phyloP scores from a whole-genome alignment of 2,888 invertebrate species.

The Drosophila koepferae region DNA sequence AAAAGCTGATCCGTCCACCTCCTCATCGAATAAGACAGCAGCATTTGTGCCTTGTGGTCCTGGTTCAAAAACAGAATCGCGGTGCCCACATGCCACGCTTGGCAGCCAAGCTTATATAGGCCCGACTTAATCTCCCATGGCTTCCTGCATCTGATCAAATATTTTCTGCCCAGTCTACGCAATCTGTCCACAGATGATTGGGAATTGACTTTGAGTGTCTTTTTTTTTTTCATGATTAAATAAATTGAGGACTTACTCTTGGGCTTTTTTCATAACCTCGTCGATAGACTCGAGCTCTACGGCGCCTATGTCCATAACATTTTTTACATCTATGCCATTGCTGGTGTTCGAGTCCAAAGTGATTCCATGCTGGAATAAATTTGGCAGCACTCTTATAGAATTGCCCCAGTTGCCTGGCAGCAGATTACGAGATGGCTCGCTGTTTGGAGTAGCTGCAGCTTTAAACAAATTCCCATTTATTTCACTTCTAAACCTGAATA shows the following conservation, averaged over 20 bases:
- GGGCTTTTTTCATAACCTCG: background rate
- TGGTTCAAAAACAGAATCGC: constrained; percentile 93
- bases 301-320: background rate
- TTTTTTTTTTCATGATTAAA: too few species aligned
- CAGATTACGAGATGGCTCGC: background rate
- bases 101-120: constrained; percentile 86
- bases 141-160: background rate
- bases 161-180: constrained; percentile 6
- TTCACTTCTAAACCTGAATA: background rate
- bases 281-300: background rate
- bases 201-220: too few species aligned
- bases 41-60: constrained; percentile 82
- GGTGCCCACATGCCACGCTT: constrained; percentile 95
- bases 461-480: background rate
- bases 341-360: too few species aligned
- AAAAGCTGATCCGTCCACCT: background rate
- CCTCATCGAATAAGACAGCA: background rate
- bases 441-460: background rate
- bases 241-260: background rate
- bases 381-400: background rate
- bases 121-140: background rate
- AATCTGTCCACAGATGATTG: background rate
- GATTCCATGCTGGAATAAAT: background rate
- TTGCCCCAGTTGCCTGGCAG: background rate
- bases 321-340: background rate